Conservation (phyloP, 1,140 invertebrate species). For the Portunus trituberculatus region DNA sequence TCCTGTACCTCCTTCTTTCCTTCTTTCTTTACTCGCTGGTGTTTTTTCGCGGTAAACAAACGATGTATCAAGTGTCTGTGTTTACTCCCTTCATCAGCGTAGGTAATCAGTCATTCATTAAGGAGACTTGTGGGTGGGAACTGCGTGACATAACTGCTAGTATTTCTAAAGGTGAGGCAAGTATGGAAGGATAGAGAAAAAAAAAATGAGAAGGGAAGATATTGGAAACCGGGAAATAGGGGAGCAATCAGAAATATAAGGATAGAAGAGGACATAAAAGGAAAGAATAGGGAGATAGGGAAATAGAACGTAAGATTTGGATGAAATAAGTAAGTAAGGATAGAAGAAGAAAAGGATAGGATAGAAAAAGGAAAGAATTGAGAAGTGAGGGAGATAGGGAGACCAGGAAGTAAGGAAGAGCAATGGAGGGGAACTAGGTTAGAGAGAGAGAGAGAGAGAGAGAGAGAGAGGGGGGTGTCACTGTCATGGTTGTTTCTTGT, state of each 20-base stretch:
- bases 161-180: background rate
- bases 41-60: background rate
- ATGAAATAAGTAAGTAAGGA: background rate
- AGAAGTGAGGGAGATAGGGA: background rate
- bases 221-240: background rate
- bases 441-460: background rate
- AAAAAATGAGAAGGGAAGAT: background rate
- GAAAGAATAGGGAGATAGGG: background rate
- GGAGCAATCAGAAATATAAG: too few species aligned
- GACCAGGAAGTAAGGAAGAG: background rate
- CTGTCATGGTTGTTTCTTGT: too few species aligned
- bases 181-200: too few species aligned
- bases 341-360: background rate
- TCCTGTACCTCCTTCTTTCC: background rate
- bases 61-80: background rate
- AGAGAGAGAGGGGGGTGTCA: too few species aligned
- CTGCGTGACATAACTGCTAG: background rate
- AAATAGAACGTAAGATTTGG: background rate
- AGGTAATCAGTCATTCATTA: background rate
- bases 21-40: background rate
- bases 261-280: background rate
- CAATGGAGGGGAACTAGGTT: background rate
- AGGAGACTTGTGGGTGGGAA: too few species aligned
- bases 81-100: background rate
- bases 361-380: background rate